Evolutionary conservation across 2,888 invertebrate species (phyloP).

Genomic region (Cheilosia grossa): DNA sequence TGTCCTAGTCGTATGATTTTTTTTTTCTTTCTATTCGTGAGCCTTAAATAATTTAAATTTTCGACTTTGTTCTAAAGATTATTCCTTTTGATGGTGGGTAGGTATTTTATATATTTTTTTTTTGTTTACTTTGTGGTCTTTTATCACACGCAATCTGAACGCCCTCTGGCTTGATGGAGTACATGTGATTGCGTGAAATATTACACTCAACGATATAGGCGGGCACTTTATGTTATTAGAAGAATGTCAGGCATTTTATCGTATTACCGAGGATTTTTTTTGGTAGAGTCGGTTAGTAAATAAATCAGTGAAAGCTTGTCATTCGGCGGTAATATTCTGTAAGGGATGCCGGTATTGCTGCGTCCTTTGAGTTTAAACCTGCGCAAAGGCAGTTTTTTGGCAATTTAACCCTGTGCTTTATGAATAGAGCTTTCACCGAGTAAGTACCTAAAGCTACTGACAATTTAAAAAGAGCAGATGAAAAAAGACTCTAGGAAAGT

Average conservation of each 20-base stretch:
- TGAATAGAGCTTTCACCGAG: too few relatives aligned
- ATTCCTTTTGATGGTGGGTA: background rate
- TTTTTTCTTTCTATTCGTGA: constrained; percentile 11
- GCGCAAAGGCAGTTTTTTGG: too few relatives aligned
- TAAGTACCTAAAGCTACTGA: too few relatives aligned
- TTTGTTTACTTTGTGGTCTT: background rate
- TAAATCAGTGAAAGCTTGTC: constrained; percentile 26
- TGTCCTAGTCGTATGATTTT: constrained; percentile 32
- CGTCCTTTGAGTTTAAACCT: too few relatives aligned
- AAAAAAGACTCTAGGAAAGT: too few relatives aligned
- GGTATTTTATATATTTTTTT: background rate
- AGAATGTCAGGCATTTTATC: constrained; percentile 39
- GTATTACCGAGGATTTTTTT: constrained; percentile 1
- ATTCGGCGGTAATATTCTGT: too few relatives aligned
- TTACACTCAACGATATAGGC: constrained; percentile 12
- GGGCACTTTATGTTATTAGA: constrained; percentile 6
- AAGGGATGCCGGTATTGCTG: too few relatives aligned
- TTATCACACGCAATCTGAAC: constrained; percentile 70
- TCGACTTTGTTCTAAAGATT: constrained; percentile 9
- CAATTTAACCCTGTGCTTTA: too few relatives aligned
- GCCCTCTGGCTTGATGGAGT: constrained; percentile 44
- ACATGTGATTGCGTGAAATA: constrained; percentile 56
- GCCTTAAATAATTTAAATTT: constrained; percentile 64
- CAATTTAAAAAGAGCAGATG: too few relatives aligned
- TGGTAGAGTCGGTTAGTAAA: constrained; percentile 1